These are phyloP conservation scores for Cyanistes caeruleus DNA, from an alignment of 2,113 vertebrate species.

Conservation along the genomic window DNA sequence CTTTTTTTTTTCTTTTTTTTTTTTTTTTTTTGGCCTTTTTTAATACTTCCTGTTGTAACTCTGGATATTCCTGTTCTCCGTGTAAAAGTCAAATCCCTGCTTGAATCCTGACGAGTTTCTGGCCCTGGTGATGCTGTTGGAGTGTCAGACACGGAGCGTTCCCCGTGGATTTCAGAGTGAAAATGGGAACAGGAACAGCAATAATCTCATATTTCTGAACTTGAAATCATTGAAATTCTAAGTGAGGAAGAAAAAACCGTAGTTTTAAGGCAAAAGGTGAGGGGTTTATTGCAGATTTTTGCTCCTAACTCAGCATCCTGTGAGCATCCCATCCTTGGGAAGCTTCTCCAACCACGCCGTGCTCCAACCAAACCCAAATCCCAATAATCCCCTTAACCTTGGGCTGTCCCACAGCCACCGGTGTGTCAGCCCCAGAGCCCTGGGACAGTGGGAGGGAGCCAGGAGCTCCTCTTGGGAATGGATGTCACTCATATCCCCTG, in stretches of 20 bases:
- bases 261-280: neutral
- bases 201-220: neutral
- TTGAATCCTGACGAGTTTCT: neutral
- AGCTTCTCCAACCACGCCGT: rapidly evolving
- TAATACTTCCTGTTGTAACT: slow-evolving; percentile 47
- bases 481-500: slow-evolving; percentile 96
- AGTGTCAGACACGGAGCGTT: neutral
- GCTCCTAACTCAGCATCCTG: rapidly evolving
- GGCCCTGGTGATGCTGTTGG: neutral
- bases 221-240: neutral
- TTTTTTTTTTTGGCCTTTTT: neutral
- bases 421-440: slow-evolving; percentile 65
- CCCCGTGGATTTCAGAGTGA: neutral
- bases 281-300: neutral
- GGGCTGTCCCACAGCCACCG: neutral
- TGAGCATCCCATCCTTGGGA: neutral
- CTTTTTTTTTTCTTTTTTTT: too few relatives aligned
- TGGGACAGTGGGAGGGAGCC: slow-evolving; percentile 79
- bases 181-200: neutral
- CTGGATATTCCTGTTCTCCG: slow-evolving; percentile 41
- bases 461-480: slow-evolving; percentile 88
- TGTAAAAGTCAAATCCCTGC: slow-evolving; percentile 4
- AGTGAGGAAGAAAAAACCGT: neutral
- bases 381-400: neutral
- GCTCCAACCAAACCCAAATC: neutral